These are phyloP conservation scores for Erithacus rubecula DNA, from an alignment of 2,797 vertebrate genomes.

Conservation along the genomic window DNA sequence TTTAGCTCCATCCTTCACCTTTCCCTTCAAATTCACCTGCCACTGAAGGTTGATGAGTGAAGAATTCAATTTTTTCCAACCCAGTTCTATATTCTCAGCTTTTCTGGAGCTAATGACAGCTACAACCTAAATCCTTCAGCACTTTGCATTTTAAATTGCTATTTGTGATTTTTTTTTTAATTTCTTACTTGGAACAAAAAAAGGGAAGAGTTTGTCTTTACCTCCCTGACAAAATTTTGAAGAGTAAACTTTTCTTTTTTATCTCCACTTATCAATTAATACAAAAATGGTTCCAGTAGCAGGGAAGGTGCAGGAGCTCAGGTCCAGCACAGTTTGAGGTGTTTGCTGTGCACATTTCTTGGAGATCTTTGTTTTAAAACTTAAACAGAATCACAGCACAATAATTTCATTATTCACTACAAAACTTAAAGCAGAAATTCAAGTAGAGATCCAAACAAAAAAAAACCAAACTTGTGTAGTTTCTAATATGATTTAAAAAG, in stretches of 20 bases:
- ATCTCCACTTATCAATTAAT: background rate
- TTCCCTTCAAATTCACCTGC: background rate
- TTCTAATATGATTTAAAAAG: background rate
- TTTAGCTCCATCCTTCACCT: constrained; percentile 37
- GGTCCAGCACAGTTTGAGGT: background rate
- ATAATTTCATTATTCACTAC: accelerated
- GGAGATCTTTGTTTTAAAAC: background rate
- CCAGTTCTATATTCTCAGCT: background rate
- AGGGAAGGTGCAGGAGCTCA: background rate
- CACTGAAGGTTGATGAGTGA: background rate
- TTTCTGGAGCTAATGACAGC: background rate
- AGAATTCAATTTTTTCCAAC: background rate
- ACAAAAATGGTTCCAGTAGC: background rate
- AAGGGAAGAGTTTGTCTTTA: background rate
- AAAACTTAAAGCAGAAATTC: background rate
- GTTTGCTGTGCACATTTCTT: background rate
- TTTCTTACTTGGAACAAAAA: background rate
- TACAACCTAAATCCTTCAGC: background rate
- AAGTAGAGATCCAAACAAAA: background rate
- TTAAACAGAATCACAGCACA: too few relatives aligned
- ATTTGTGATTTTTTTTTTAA: too few relatives aligned
- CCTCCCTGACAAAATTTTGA: background rate
- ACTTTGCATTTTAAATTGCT: background rate
- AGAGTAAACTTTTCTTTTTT: background rate
- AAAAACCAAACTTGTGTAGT: accelerated